phyloP scores from a whole-genome alignment of 2,888 invertebrate genomes.

The Epiblema foenella region DNA sequence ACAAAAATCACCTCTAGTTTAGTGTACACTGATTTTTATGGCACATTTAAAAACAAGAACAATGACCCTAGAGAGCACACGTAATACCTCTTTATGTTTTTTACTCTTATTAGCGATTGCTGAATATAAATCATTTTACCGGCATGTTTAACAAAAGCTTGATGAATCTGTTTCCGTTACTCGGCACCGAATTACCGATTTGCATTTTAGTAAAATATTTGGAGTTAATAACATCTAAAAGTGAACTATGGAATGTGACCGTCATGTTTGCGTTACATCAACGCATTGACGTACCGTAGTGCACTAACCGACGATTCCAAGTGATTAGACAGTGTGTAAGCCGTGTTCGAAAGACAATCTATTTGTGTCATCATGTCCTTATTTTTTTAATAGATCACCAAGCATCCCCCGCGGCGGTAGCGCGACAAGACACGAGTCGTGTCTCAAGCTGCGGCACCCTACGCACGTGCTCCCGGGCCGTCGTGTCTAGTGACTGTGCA shows the following conservation, averaged over 20 bases:
- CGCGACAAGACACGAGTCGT: slow-evolving; percentile 76
- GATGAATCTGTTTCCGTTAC: slow-evolving; percentile 50
- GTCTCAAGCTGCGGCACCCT: slow-evolving; percentile 72
- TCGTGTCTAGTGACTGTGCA: slow-evolving; percentile 23
- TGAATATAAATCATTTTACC: slow-evolving; percentile 63
- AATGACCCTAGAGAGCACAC: slow-evolving; percentile 75
- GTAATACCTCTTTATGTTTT: slow-evolving; percentile 80
- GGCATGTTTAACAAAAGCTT: slow-evolving; percentile 55
- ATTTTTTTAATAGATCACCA: slow-evolving; percentile 83
- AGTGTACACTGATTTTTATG: slow-evolving; percentile 44
- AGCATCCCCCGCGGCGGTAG: slow-evolving; percentile 82
- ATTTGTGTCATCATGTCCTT: slow-evolving; percentile 84
- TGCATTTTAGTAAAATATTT: slow-evolving; percentile 53
- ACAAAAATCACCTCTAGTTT: slow-evolving; percentile 47
- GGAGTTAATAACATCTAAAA: slow-evolving; percentile 77
- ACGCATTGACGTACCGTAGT: slow-evolving; percentile 66
- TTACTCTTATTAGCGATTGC: slow-evolving; percentile 71
- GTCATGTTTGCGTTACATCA: slow-evolving; percentile 84
- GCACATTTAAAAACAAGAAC: slow-evolving; percentile 70
- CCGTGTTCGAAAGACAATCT: slow-evolving; percentile 74
- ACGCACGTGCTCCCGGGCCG: slow-evolving; percentile 71
- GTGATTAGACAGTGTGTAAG: slow-evolving; percentile 66
- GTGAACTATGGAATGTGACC: slow-evolving; percentile 79
- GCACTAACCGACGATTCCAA: slow-evolving; percentile 59
- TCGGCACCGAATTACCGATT: slow-evolving; percentile 51